Base-by-base conservation (phyloP, 2,797 vertebrate species). In the Champsocephalus esox region DNA sequence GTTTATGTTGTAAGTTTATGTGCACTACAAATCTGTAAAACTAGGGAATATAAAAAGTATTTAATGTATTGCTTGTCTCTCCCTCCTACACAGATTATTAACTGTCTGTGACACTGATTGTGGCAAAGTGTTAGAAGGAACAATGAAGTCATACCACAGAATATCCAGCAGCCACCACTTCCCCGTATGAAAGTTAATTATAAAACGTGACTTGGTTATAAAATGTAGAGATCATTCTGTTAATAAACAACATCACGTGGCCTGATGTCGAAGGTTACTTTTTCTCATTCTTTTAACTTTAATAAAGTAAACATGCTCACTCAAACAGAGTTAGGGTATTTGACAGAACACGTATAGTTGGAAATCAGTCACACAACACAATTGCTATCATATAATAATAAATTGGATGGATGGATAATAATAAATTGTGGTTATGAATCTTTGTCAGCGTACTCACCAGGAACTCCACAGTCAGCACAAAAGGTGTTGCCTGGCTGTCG, bases 401-500 rank as follows among this genome's bases (percentile, higher is more conserved):
- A 19, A 44, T 34, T 24, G 7, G 21, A 21, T 21, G 21, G 21
- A 21, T 21, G 21, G 21, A 52, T 43, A 3, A n/a, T 49, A 77
- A 48, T 52, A 0, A 19, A 44, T 34, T 24, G 7, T 21, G 4
- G 3, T 48, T 5, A 14, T 41, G 13, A 68, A 56, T 62, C 3
- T 68, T 52, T 46, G n/a, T 45, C 13, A 17, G 9, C 5, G 6
- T 48, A 91, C 95, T 94, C 83, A 97, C 97, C 96, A 34, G 95
- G 80, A n/a, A 87, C 68, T 57, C 95, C 95, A 84, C 97, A 98
- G 90, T 98, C 97, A 0, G 96, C 96, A 87, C 97, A 98, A 34
- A 44, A 13, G 44, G 85, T 84, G 91, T 97, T 98, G 34, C 91
- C 94, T 0, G 94, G 94, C 79, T 90, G 93, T 52, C 84, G 83